These are phyloP conservation scores for Melanogrammus aeglefinus DNA, from an alignment of 2,797 vertebrate genomes.

Conservation along the genomic window DNA sequence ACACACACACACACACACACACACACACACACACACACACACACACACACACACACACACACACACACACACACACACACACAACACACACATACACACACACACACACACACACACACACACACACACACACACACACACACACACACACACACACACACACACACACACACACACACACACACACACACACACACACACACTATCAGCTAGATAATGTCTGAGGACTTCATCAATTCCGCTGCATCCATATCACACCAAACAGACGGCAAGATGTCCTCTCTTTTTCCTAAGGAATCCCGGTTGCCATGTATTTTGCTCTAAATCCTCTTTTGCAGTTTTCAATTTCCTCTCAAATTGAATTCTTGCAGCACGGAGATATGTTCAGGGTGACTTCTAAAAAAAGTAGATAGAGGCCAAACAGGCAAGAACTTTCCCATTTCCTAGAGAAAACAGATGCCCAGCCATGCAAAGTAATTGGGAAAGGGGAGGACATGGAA, in stretches of 20 bases:
- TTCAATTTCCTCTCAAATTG: conserved; percentile 64
- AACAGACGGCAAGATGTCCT: conserved; percentile 61
- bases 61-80: background rate
- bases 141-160: conserved; percentile 15
- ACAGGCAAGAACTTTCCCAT: conserved; percentile 2
- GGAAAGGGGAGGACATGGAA: background rate
- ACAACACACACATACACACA: conserved; percentile 29
- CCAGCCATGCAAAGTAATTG: background rate
- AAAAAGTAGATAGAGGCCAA: conserved; percentile 49
- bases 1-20: conserved; percentile 18
- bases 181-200: conserved; percentile 29
- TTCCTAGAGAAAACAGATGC: background rate
- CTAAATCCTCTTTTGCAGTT: conserved; percentile 62
- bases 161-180: conserved; percentile 8
- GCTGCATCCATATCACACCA: conserved; percentile 60
- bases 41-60: background rate
- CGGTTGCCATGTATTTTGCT: conserved; percentile 50
- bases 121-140: too few species aligned
- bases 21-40: conserved; percentile 25
- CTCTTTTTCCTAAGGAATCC: conserved; percentile 50
- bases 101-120: too few species aligned
- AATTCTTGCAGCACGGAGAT: conserved; percentile 56
- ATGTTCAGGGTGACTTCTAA: conserved; percentile 63
- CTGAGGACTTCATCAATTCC: conserved; percentile 63
- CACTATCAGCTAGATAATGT: conserved; percentile 58